phyloP scores from a whole-genome alignment of 2,797 vertebrate genomes.

The Coracias cyanogaster region DNA sequence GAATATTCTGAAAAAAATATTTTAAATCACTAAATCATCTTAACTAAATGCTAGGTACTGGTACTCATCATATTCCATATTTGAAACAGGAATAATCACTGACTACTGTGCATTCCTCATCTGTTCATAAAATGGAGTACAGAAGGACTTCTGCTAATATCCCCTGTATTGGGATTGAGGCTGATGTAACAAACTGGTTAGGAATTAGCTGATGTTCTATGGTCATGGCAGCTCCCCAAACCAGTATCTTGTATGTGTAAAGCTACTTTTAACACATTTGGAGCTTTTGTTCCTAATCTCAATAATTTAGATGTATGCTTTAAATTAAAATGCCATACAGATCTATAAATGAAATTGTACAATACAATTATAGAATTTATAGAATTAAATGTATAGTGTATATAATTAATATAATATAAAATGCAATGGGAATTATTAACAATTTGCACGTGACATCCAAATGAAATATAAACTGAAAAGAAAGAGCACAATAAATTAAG shows the following conservation, averaged over 20 bases:
- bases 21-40: background rate
- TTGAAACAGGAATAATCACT: background rate
- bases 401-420: background rate
- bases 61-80: background rate
- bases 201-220: background rate
- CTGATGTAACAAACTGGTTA: background rate
- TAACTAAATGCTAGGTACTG: background rate
- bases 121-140: background rate
- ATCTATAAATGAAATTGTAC: background rate
- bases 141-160: background rate
- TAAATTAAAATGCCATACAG: background rate
- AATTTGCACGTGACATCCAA: background rate
- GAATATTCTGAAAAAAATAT: background rate
- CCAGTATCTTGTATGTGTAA: background rate
- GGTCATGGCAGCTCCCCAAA: background rate
- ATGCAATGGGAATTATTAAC: background rate
- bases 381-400: background rate
- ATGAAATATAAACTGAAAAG: background rate
- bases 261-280: background rate
- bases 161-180: background rate
- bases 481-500: background rate
- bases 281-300: background rate
- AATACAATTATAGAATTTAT: background rate
- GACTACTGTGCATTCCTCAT: background rate
- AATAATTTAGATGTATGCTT: background rate